Percentiles rank a stretch among this genome's conserved stretches.
Evolutionary conservation across 2,113 vertebrate genomes (phyloP).

Genomic region (Podarcis muralis): DNA sequence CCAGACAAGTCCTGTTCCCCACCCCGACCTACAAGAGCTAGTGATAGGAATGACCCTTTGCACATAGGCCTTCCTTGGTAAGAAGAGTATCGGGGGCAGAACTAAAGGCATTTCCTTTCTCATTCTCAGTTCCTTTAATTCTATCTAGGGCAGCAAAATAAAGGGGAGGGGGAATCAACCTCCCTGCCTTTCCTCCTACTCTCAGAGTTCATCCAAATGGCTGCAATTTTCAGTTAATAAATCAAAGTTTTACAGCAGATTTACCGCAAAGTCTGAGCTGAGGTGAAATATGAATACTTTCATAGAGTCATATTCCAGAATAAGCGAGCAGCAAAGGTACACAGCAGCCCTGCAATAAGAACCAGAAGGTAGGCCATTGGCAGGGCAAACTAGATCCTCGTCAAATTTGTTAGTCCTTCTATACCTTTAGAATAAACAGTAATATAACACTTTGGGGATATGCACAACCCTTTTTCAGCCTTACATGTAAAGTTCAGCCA

Average conservation of each 20-base stretch:
- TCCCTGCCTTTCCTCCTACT: not conserved
- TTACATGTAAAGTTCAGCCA: not conserved
- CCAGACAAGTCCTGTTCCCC: too few relatives aligned
- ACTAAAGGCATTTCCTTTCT: not conserved
- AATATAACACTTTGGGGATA: not conserved
- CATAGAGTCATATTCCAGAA: not conserved
- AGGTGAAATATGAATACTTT: constrained; percentile 5
- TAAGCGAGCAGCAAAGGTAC: not conserved
- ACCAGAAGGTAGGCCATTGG: not conserved
- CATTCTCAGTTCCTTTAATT: not conserved
- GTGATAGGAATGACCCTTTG: too few relatives aligned
- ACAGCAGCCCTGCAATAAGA: not conserved
- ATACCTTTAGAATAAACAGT: not conserved
- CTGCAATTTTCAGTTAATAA: constrained; percentile 25
- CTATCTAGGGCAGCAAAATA: not conserved
- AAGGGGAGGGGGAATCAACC: not conserved
- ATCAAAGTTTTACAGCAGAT: not conserved
- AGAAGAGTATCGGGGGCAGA: not conserved
- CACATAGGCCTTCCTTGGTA: not conserved
- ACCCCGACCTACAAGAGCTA: too few relatives aligned
- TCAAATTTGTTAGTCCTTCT: not conserved
- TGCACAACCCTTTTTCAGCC: not conserved
- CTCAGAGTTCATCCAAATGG: not conserved
- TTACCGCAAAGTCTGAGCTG: not conserved
- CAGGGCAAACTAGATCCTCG: not conserved